Evolutionary conservation across 2,888 invertebrate species (phyloP), one percentile per base, ranked within the genome.

Genomic region (Drepanosiphum platanoidis): DNA sequence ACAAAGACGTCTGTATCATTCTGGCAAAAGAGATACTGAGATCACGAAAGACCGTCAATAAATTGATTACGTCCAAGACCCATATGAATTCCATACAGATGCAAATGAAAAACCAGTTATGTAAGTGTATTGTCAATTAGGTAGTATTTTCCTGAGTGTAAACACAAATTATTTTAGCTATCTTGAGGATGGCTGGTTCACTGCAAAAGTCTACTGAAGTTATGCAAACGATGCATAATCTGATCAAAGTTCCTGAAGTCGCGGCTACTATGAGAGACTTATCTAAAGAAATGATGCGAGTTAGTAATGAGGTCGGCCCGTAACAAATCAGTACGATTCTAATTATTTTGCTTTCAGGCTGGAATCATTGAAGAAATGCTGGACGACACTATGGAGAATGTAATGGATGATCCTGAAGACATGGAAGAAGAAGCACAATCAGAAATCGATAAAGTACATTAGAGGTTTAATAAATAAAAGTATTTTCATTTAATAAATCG

Each of bases 311-410:
- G 34, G 1, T 86, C 11, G 27, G 0, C 74, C 11, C n/a, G 39
- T 18, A 68, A 32, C 0, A 11, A 1, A 30, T 42, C 4, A 32
- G 0, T 42, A 30, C 18, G 3, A 39, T 36, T 68, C 22, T 52
- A 15, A 27, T 77, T 15, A 30, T 70, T 72, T 86, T 64, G 27
- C 13, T 86, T 87, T n/a, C 87, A 92, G 90, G 97, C 98, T 0
- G 99, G 99, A 30, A 98, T 99, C 86, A 97, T 99, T 82, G 99
- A 99, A 90, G 99, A 99, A 91, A 98, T 99, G 98, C 91, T 99
- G 68, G 98, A 99, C 87, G 99, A 99, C 89, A 97, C 98, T 46
- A 95, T 99, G 94, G 97, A 98, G 87, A 92, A 93, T 7, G 88
- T 92, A 84, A 93, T 98, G 87, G 97, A 97, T 88, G 97, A 97